Evolutionary conservation across 1,140 invertebrate genomes (phyloP), one percentile per base, ranked within the genome.

Genomic region (Drosophila guanche): DNA sequence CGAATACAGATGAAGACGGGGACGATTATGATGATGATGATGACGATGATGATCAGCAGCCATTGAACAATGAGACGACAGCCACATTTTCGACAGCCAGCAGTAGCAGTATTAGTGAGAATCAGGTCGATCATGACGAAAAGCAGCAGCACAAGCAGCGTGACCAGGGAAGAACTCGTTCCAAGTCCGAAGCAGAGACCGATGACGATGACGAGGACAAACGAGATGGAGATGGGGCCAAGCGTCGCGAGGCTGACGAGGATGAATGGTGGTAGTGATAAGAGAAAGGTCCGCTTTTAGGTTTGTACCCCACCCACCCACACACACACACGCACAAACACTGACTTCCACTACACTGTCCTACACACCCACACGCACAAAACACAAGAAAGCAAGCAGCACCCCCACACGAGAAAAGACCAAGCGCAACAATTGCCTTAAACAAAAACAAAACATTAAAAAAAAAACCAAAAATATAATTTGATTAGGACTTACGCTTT

Each of bases 241-340:
- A 68, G 63, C 63, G 68, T 68, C 63, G 66, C 51, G 51, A 60
- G 51, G 51, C 55, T 71, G 89, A 91, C 61, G 86, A 88, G 66
- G 90, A 90, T 71, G 81, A 78, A 63, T 85, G 80, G 84, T 86
- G 90, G 90, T 81, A 91, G 90, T 80, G 86, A 91, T 76, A 56
- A 65, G 27, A 65, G 27, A 69, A 88, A 77, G 83, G 89, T 91
- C 83, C 81, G 54, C 90, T 91, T 88, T 76, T 90, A 88, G 90
- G 90, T 91, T 91, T 88, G 90, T 91, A 91, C 73, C 70, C 75
- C 71, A 79, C 75, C 69, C 56, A 85, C 76, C 65, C 61, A 73
- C 51, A 57, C 46, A 57, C 47, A 65, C 47, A 70, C 33, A 37
- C 5, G 59, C 54, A 63, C 63, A 56, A 46, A 60, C 57, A 68